Evolutionary conservation across 1,140 invertebrate genomes (phyloP), one percentile per base, ranked within the genome.

Genomic region (Drosophila neocordata): DNA sequence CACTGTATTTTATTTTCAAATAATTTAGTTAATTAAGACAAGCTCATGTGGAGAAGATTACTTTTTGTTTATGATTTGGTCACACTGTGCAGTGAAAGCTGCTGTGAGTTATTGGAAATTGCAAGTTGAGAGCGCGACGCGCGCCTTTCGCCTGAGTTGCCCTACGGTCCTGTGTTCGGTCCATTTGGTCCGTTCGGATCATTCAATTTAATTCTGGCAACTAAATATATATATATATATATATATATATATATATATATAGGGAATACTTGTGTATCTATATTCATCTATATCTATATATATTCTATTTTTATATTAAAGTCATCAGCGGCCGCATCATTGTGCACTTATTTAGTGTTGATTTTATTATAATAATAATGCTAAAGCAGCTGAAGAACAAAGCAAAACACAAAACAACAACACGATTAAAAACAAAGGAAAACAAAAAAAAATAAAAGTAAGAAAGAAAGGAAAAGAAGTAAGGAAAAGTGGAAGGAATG

Each of bases 351-450:
- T 65, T 57, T 66, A 70, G 63, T 65, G 76, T 58, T 87, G 73
- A 81, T 85, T 81, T 80, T 85, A 77, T 77, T 85, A 84, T 81
- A 77, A 84, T 81, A 84, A 84, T 79, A 70, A 85, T 60, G 65
- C 70, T 77, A 52, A 53, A 65, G 65, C 73, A 62, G 62, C 52
- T 58, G n/a, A 53, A 57, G 71, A 41, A 59, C 41, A 62, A 64
- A 41, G 44, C 35, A n/a, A 53, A 48, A 35, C 37, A 41, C 15
- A 48, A 44, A 44, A 44, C 13, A 44, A 44, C 41, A 44, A 48
- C 41, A 48, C 18, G 15, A 48, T 20, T 48, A 8, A 48, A 44
- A n/a, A n/a, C n/a, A n/a, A n/a, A n/a, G n/a, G n/a, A n/a, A 44
- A 44, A 44, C 15, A 48, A 15, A 2, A 35, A 44, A 44, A 44